Evolutionary conservation across 2,113 vertebrate genomes (phyloP), one percentile per base, ranked within the genome.

Genomic region (Lamprologus speciosus): DNA sequence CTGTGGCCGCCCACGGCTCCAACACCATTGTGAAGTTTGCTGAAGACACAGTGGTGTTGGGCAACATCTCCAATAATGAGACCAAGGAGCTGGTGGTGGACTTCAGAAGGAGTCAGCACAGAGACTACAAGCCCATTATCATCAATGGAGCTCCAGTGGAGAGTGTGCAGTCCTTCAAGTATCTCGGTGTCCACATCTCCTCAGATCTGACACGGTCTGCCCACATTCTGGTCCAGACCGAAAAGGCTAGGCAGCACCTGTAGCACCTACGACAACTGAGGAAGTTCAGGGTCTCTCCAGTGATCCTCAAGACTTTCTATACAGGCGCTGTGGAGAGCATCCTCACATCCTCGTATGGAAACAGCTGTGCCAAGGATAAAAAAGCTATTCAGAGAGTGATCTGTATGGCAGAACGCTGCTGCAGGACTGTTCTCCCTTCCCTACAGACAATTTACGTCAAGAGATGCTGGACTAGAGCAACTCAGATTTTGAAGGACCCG

Each of bases 211-310:
- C 45, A 47, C 0, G 45, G 45, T 4, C 45, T 47, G 14, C 45
- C 14, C 45, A 47, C 45, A 1, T 47, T 47, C 14, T 0, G 45
- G 45, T 17, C 45, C 14, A 47, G 14, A 3, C 45, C 45, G 0
- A 47, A 47, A 47, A 17, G 45, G 45, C 45, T 47, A 8, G 45
- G 45, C 42, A 47, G 42, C 7, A 0, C 45, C 55, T 28, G 13
- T 28, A 57, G 1, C 54, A 8, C 54, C 54, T 28, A 57, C 4
- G 1, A 57, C 54, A 57, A 28, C 54, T 57, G 23, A 26, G 23
- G 12, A 57, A 28, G 54, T 28, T 57, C 54, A 3, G 55, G 23
- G 13, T 57, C 55, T 28, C 23, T 16, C 23, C 23, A 8, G 1
- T 0, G 7, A 57, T 28, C 23, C 55, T 57, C 4, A 26, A 12